Base-by-base conservation (phyloP, 2,113 vertebrate genomes). In the Delphinus delphis region DNA sequence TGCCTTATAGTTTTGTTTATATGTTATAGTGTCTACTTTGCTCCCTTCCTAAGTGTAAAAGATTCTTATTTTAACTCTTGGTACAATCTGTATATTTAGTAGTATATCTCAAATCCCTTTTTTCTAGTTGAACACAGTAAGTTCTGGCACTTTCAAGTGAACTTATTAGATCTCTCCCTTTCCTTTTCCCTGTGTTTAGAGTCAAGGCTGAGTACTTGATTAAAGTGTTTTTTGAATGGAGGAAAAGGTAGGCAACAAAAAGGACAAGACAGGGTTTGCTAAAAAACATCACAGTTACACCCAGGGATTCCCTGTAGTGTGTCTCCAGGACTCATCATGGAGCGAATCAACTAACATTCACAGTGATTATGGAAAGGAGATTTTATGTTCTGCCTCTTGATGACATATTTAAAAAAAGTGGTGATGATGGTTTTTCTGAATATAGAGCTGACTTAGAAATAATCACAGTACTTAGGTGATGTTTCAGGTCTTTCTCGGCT, bases 21-120 rank as follows among this genome's bases (percentile, higher is more conserved):
- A 41, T 81, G 44, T 96, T 85, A 55, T 15, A 90, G 36, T 90
- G 3, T 93, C 60, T 86, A 23, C 55, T 80, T 90, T 96, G 17
- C 63, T 41, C 7, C 31, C 70, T 84, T 63, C 50, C 63, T 36
- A 63, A 96, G 79, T 63, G 20, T 31, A 63, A 67, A 80, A 36
- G 58, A 81, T 90, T 93, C 55, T 80, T 41, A 21, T 90, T 96
- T 86, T 80, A 55, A 55, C 28, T 38, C 13, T 71, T 79, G 11
- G 5, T 63, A 20, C 11, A 79, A 4, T 93, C 33, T 77, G 8
- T 85, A 33, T 79, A 15, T 88, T 92, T 55, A 82, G 55, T 84
- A 33, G n/a, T 79, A 36, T 90, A 70, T 14, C 12, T 25, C 70
- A 77, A 53, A 41, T 89, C 3, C 12, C 84, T 5, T 65, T 89